phyloP scores from a whole-genome alignment of 2,113 vertebrate genomes.

The Alouatta palliata region DNA sequence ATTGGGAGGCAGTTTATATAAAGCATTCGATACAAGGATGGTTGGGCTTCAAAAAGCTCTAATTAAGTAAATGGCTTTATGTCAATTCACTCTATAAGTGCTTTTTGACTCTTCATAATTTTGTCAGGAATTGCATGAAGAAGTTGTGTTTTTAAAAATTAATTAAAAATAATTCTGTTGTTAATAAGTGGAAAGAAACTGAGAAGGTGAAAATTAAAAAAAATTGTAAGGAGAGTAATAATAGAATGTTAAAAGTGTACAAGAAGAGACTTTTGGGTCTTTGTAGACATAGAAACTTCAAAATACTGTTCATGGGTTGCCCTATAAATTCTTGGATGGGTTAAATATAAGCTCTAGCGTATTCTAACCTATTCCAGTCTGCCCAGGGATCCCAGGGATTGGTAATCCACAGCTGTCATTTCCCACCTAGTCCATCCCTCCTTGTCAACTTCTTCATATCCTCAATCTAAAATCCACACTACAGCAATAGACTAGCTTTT shows the following conservation, averaged over 20 bases:
- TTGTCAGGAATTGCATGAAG: slow-evolving; percentile 21
- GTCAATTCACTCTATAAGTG: neutral
- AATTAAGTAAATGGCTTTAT: neutral
- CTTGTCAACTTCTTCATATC: neutral
- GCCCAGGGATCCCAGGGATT: neutral
- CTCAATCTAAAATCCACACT: slow-evolving; percentile 26
- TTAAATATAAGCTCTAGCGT: neutral
- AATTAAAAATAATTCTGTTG: neutral
- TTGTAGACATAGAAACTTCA: neutral
- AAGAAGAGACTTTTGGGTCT: slow-evolving; percentile 25
- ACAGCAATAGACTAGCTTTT: neutral
- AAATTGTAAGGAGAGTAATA: neutral
- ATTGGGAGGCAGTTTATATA: neutral
- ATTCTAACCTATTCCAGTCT: neutral
- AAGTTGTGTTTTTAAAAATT: slow-evolving; percentile 44
- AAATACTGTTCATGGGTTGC: neutral
- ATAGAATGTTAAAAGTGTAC: slow-evolving; percentile 33
- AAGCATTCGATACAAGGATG: neutral
- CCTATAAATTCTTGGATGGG: neutral
- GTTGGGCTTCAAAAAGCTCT: neutral
- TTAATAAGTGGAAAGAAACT: slow-evolving; percentile 7
- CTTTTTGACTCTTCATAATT: slow-evolving; percentile 11
- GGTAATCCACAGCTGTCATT: neutral
- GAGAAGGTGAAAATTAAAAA: neutral
- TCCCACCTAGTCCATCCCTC: neutral